Conservation (phyloP, 2,888 invertebrate species). For the Limnephilus lunatus region DNA sequence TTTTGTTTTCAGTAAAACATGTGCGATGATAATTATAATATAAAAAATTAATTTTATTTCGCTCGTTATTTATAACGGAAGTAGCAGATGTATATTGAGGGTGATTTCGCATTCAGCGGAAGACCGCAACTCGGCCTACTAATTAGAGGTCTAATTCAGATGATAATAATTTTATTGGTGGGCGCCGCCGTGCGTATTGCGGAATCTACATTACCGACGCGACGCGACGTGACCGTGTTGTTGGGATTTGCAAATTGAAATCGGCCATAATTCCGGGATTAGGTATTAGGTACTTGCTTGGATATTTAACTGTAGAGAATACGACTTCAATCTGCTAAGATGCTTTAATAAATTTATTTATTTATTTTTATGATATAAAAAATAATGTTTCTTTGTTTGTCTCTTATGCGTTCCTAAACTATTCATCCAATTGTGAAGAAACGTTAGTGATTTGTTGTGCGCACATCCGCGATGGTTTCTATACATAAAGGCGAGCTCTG, state of each 20-base stretch:
- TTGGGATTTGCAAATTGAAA: conserved; percentile 24
- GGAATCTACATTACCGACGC: background rate
- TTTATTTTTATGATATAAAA: too few species aligned
- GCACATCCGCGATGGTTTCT: too few species aligned
- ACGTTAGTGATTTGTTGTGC: too few species aligned
- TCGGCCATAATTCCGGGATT: background rate
- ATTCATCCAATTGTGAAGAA: too few species aligned
- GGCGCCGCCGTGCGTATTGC: background rate
- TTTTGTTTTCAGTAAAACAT: too few species aligned
- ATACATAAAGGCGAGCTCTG: too few species aligned
- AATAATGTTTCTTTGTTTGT: too few species aligned
- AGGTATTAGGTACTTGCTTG: background rate
- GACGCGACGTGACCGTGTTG: conserved; percentile 27
- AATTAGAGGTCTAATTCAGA: conserved; percentile 28
- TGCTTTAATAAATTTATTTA: too few species aligned
- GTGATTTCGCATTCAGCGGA: conserved; percentile 1
- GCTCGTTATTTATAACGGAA: conserved; percentile 2
- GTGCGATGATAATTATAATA: too few species aligned
- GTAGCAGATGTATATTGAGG: background rate
- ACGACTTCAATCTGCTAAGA: background rate
- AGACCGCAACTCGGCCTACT: background rate
- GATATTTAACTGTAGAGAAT: background rate
- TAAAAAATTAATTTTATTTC: background rate
- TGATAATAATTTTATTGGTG: conserved; percentile 9
- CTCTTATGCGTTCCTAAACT: too few species aligned